phyloP scores from a whole-genome alignment of 2,113 vertebrate genomes.

The Nicator chloris region DNA sequence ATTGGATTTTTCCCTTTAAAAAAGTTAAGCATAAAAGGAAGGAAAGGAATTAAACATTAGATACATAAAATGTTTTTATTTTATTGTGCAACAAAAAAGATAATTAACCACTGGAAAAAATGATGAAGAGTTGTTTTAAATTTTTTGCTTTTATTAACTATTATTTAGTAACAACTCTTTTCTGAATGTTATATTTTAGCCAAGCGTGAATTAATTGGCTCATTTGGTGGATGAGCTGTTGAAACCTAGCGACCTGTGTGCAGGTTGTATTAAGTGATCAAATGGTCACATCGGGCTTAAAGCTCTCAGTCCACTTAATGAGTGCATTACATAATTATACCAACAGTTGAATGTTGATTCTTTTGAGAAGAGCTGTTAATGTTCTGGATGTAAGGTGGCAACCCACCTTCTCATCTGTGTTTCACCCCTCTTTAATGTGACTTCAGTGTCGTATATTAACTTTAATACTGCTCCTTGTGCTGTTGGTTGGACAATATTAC shows the following conservation, averaged over 20 bases:
- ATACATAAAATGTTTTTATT: neutral
- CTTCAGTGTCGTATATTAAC: neutral
- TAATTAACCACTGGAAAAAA: neutral
- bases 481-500: neutral
- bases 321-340: neutral
- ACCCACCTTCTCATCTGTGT: neutral
- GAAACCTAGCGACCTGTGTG: neutral
- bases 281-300: neutral
- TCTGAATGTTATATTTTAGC: neutral
- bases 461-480: neutral
- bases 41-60: neutral
- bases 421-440: neutral
- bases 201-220: neutral
- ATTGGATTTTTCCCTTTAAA: neutral
- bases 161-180: neutral
- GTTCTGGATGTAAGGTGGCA: neutral
- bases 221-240: neutral
- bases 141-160: neutral
- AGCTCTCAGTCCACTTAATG: neutral
- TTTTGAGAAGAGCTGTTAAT: neutral
- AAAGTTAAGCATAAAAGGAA: fast-evolving
- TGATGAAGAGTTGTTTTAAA: neutral
- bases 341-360: neutral
- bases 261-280: neutral
- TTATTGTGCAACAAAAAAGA: neutral